phyloP scores from a whole-genome alignment of 2,888 invertebrate species.

The Phortica okadai region DNA sequence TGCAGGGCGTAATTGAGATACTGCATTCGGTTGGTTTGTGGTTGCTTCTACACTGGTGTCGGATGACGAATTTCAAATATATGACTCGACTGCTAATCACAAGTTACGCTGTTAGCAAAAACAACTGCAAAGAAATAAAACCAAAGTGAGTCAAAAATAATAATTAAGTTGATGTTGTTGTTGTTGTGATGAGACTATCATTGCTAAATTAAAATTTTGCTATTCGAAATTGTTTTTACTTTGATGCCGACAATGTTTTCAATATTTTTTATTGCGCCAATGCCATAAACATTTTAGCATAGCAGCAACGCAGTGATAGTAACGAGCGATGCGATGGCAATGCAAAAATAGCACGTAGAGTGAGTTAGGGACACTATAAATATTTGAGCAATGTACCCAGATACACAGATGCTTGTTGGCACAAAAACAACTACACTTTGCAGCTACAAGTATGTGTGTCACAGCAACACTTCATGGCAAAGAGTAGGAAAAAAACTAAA shows the following conservation, averaged over 20 bases:
- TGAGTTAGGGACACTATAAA: not conserved
- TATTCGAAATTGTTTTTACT: no score
- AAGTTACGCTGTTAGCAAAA: not conserved
- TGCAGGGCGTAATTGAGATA: slow-evolving; percentile 73
- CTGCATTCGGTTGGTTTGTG: slow-evolving; percentile 73
- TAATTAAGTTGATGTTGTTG: no score
- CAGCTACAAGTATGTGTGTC: not conserved
- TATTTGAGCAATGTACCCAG: not conserved
- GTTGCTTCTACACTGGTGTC: slow-evolving; percentile 30
- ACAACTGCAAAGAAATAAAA: not conserved
- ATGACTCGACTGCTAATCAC: not conserved
- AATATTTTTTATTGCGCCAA: not conserved
- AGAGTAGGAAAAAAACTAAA: slow-evolving; percentile 17
- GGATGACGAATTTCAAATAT: not conserved
- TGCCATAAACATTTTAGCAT: not conserved
- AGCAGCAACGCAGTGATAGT: not conserved
- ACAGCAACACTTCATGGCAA: not conserved
- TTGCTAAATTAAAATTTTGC: no score
- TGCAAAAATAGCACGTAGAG: not conserved
- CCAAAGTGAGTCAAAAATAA: not conserved
- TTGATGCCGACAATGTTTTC: not conserved
- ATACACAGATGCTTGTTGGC: not conserved
- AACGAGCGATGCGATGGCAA: no score
- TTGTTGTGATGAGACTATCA: no score
- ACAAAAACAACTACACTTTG: not conserved